These are phyloP conservation scores for Coturnix japonica DNA, from an alignment of 2,113 vertebrate species.

Conservation along the genomic window DNA sequence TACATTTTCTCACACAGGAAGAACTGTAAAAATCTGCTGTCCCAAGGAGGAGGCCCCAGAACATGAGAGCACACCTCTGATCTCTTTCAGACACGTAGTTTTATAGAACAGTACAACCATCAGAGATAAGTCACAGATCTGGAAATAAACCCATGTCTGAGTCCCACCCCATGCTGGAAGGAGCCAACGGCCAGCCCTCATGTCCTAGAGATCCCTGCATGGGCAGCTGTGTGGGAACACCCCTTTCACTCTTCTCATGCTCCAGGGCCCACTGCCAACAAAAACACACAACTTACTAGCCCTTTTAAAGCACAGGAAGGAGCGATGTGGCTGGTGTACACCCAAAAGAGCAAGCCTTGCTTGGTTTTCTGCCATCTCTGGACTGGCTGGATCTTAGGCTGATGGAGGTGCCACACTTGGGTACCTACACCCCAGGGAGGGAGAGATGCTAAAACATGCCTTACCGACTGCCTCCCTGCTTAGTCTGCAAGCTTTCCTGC, in stretches of 20 bases:
- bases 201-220: not conserved
- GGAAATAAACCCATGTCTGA: not conserved
- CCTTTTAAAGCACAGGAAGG: not conserved
- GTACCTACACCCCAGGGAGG: not conserved
- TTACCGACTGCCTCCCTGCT: not conserved
- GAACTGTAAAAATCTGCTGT: not conserved
- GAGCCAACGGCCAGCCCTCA: not conserved
- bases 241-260: not conserved
- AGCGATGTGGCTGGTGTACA: not conserved
- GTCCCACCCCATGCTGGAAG: not conserved
- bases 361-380: not conserved
- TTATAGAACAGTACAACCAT: not conserved
- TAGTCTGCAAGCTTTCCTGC: not conserved
- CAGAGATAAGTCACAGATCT: not conserved
- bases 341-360: not conserved
- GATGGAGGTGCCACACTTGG: fast-evolving
- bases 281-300: not conserved
- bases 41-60: not conserved
- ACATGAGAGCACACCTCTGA: not conserved
- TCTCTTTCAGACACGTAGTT: not conserved
- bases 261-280: fast-evolving
- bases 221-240: not conserved
- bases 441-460: not conserved
- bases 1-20: not conserved
- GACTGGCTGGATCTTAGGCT: not conserved